Percentiles rank a stretch among this genome's conserved stretches.
These are phyloP conservation scores for Temnothorax ravouxi DNA, from an alignment of 2,888 invertebrate genomes.

Conservation along the genomic window DNA sequence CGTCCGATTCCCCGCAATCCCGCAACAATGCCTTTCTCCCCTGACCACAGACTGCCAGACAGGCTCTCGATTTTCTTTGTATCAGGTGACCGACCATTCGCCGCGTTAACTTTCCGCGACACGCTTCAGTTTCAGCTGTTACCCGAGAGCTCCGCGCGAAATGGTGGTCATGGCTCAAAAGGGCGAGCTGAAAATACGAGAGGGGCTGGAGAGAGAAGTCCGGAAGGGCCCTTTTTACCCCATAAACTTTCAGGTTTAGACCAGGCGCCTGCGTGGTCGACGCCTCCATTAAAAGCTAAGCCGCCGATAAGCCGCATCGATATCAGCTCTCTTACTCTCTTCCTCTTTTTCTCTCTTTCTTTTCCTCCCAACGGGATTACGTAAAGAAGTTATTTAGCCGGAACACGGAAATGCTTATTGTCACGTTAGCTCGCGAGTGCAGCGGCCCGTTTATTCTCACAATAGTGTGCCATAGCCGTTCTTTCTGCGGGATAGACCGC, in stretches of 20 bases:
- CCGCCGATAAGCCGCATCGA: slow-evolving; percentile 82
- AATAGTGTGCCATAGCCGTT: neutral
- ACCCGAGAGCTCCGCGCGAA: slow-evolving; percentile 40
- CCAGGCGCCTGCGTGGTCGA: slow-evolving; percentile 67
- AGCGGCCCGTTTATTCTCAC: neutral
- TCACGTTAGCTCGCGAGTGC: slow-evolving; percentile 43
- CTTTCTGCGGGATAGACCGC: slow-evolving; percentile 17
- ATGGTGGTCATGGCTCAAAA: slow-evolving; percentile 44
- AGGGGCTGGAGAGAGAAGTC: slow-evolving; percentile 56
- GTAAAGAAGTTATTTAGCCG: slow-evolving; percentile 79
- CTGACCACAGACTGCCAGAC: slow-evolving; percentile 36
- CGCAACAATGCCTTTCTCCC: slow-evolving; percentile 64
- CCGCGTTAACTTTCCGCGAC: slow-evolving; percentile 73
- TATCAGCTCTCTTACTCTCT: slow-evolving; percentile 63
- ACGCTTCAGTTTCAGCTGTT: slow-evolving; percentile 77
- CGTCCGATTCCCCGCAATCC: slow-evolving; percentile 61
- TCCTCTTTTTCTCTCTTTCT: slow-evolving; percentile 35
- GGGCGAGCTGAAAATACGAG: slow-evolving; percentile 25
- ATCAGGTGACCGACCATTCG: slow-evolving; percentile 67
- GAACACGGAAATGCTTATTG: slow-evolving; percentile 74
- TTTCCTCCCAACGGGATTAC: slow-evolving; percentile 70
- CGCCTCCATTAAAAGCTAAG: slow-evolving; percentile 82
- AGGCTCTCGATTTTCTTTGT: slow-evolving; percentile 62
- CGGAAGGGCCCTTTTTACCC: slow-evolving; percentile 76
- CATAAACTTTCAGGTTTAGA: slow-evolving; percentile 67